Base-by-base conservation (phyloP, 2,888 invertebrate genomes). In the Mythimna pallens region DNA sequence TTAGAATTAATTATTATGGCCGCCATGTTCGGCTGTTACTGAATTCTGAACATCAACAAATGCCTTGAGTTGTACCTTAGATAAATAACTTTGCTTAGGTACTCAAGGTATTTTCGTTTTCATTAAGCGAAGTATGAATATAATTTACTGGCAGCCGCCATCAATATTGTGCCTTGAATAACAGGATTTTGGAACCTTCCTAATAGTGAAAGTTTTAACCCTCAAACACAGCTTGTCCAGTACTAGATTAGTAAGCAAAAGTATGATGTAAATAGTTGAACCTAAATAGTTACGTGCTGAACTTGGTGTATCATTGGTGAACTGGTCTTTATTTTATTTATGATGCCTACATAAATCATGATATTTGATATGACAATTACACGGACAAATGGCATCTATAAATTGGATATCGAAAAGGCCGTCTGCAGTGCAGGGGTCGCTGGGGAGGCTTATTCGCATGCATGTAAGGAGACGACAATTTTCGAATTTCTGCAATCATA, bases 91-190 rank as follows among this genome's bases (percentile, higher is more conserved):
- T 52, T 50, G 65, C n/a, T n/a, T n/a, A n/a, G n/a, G n/a, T n/a
- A n/a, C n/a, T n/a, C n/a, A n/a, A n/a, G 22, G 30, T 79, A 58
- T 65, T 76, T 75, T 70, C 47, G 30, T 61, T 57, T 61, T 67
- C 4, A 54, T 64, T 64, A 64, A 52, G n/a, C 3, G 7, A 20
- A 63, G 2, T 47, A 63, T 47, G 22, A 57, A 43, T 34, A 63
- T 40, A n/a, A 57, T 43, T 58, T 62, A 66, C 50, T 43, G 30
- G 9, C 43, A 17, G n/a, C 8, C n/a, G n/a, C 14, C n/a, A 43
- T 14, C 9, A 69, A 22, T 17, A 30, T 20, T 10, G 20, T 61
- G 14, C 20, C 52, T 34, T 30, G 7, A 40, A 40, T 59, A n/a
- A 8, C 14, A 68, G 17, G 12, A 58, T 57, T 43, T 36, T 17